Conservation (phyloP, 1,140 invertebrate species). For the Hetaerina americana region DNA sequence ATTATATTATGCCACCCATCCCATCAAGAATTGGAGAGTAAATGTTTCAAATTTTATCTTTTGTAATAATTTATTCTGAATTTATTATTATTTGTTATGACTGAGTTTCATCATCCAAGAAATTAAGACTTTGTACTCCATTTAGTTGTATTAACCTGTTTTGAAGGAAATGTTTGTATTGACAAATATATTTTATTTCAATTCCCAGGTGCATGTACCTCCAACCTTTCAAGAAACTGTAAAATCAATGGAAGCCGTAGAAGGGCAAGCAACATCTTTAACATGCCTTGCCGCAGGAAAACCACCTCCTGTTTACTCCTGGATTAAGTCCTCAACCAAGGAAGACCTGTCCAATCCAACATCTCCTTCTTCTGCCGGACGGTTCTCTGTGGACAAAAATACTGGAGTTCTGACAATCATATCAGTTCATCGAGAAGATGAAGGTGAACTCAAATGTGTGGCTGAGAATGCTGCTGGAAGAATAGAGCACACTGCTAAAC, state of each 20-base stretch:
- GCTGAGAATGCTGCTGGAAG: conserved; percentile 69
- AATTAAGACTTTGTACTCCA: too few relatives aligned
- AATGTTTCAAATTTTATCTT: too few relatives aligned
- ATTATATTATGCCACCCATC: too few relatives aligned
- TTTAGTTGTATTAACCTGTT: too few relatives aligned
- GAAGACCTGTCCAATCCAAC: conserved; percentile 43
- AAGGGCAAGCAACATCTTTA: conserved; percentile 60
- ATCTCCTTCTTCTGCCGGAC: conserved; percentile 31
- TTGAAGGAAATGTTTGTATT: too few relatives aligned
- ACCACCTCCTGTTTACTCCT: conserved; percentile 63
- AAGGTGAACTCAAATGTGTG: conserved; percentile 65
- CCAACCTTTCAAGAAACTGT: conserved; percentile 51
- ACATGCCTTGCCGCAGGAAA: conserved; percentile 67
- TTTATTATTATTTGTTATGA: too few relatives aligned
- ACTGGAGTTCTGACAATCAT: conserved; percentile 57
- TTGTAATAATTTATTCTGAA: too few relatives aligned
- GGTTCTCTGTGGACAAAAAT: conserved; percentile 58
- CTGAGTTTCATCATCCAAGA: too few relatives aligned
- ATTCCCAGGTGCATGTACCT: conserved; percentile 56
- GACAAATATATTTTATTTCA: conserved; percentile 18
- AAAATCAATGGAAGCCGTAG: conserved; percentile 47
- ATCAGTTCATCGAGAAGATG: conserved; percentile 60
- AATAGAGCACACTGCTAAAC: conserved; percentile 43
- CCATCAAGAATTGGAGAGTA: too few relatives aligned
- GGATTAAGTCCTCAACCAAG: conserved; percentile 42